Evolutionary conservation across 2,888 invertebrate genomes (phyloP).

Genomic region (Meghimatium bilineatum): DNA sequence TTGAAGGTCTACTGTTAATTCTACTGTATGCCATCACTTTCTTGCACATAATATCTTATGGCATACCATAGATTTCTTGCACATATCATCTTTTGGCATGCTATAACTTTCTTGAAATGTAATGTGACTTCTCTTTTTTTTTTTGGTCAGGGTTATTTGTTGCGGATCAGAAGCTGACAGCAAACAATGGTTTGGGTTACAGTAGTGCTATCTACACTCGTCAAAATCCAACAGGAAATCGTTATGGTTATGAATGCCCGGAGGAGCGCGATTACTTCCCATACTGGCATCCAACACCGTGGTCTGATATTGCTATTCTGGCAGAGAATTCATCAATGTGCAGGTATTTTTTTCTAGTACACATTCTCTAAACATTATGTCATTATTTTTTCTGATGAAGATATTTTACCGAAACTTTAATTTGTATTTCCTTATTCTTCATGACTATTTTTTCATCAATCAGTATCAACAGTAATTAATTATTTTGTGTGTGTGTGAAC

Average conservation of each 20-base stretch:
- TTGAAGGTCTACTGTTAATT: too few relatives aligned
- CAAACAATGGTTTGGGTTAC: conserved; percentile 69
- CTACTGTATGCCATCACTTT: too few relatives aligned
- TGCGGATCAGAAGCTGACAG: conserved; percentile 74
- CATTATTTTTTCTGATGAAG: too few relatives aligned
- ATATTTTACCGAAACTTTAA: too few relatives aligned
- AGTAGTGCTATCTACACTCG: conserved; percentile 74
- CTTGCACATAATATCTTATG: too few relatives aligned
- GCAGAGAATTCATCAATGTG: conserved; percentile 73
- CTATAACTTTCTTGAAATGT: neutral
- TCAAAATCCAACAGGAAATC: conserved; percentile 75
- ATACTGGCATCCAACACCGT: conserved; percentile 77
- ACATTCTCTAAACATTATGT: neutral
- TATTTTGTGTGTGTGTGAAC: too few relatives aligned
- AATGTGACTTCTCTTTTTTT: neutral
- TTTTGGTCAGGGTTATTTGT: conserved; percentile 71
- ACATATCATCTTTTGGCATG: too few relatives aligned
- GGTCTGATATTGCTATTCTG: conserved; percentile 76
- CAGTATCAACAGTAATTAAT: too few relatives aligned
- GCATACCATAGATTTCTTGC: too few relatives aligned
- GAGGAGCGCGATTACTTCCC: conserved; percentile 77
- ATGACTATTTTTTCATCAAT: too few relatives aligned
- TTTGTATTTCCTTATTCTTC: too few relatives aligned
- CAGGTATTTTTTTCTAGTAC: conserved; percentile 58
- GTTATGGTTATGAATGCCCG: conserved; percentile 76